Evolutionary conservation across 2,797 vertebrate species (phyloP), one percentile per base, ranked within the genome.

Genomic region (Takifugu rubripes): DNA sequence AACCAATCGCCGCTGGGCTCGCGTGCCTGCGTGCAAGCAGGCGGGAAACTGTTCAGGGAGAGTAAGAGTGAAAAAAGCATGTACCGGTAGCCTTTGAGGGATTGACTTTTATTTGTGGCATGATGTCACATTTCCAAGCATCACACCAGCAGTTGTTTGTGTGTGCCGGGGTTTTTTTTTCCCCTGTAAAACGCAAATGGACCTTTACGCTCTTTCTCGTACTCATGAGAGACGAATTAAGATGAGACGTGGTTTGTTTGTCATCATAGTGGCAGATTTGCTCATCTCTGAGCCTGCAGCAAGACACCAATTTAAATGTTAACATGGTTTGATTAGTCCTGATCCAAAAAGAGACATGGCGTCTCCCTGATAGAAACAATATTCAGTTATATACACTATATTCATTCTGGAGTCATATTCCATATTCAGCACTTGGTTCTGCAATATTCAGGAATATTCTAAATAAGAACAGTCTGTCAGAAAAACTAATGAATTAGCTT

Each of bases 181-280:
- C 21, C 21, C 21, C 72, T 83, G 55, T 66, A 74, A 81, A 62
- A 87, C 79, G 75, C 69, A 81, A 83, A 84, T 81, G 64, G 24
- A 31, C 61, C 51, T 77, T 70, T 74, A 51, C 1, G 10, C 15
- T 55, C 62, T 68, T 61, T 72, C 58, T 61, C 52, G 69, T 69
- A 72, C 31, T 33, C 31, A 9, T 74, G 63, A 77, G 59, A 59
- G 52, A 61, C 46, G 59, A 78, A 66, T 70, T 46, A 24, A 52
- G 48, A 78, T 12, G 61, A 81, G 68, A 64, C 57, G 59, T 73
- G 77, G 69, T 78, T 82, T 77, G 75, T 79, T 81, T 79, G 74
- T 80, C 70, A 76, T 79, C 79, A 53, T 66, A 17, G 12, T 86
- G 87, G 78, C 82, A 86, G 87, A 87, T 79, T 65, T 72, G 76